Conservation (phyloP, 2,113 vertebrate genomes). For the Chaetodon auriga region DNA sequence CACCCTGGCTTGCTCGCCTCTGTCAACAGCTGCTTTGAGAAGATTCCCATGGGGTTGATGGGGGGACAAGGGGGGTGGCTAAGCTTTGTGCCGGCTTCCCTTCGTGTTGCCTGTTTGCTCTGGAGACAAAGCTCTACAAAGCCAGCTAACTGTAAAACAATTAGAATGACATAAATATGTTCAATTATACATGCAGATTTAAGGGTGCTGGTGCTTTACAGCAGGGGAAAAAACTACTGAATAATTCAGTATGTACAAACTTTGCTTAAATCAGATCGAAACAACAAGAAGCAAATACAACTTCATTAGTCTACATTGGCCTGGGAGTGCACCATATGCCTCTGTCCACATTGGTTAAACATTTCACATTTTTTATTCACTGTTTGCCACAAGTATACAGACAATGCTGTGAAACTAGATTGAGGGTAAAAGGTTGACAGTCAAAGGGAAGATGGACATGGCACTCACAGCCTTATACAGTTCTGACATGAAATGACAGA, state of each 20-base stretch:
- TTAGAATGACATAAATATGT: slow-evolving; percentile 77
- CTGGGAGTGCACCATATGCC: slow-evolving; percentile 58
- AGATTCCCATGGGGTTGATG: slow-evolving; percentile 48
- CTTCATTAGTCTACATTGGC: slow-evolving; percentile 57
- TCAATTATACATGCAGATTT: slow-evolving; percentile 76
- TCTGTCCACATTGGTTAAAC: slow-evolving; percentile 54
- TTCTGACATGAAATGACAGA: slow-evolving; percentile 6
- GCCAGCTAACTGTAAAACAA: slow-evolving; percentile 74
- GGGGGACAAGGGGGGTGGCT: slow-evolving; percentile 15
- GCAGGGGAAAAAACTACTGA: slow-evolving; percentile 47
- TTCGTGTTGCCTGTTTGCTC: slow-evolving; percentile 63
- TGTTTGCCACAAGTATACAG: slow-evolving; percentile 1
- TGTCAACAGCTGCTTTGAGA: slow-evolving; percentile 69
- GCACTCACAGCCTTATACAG: background rate
- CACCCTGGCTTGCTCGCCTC: slow-evolving; percentile 45
- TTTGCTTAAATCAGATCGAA: slow-evolving; percentile 66
- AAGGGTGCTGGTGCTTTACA: slow-evolving; percentile 54
- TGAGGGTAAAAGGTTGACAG: too few species aligned
- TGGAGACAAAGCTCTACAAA: slow-evolving; percentile 71
- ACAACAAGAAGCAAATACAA: slow-evolving; percentile 64
- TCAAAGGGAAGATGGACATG: background rate
- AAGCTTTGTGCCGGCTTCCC: slow-evolving; percentile 45
- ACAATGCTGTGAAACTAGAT: background rate
- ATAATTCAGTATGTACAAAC: slow-evolving; percentile 71
- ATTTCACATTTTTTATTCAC: slow-evolving; percentile 26